Base-by-base conservation (phyloP, 2,888 invertebrate species). In the Drosophila limbata region DNA sequence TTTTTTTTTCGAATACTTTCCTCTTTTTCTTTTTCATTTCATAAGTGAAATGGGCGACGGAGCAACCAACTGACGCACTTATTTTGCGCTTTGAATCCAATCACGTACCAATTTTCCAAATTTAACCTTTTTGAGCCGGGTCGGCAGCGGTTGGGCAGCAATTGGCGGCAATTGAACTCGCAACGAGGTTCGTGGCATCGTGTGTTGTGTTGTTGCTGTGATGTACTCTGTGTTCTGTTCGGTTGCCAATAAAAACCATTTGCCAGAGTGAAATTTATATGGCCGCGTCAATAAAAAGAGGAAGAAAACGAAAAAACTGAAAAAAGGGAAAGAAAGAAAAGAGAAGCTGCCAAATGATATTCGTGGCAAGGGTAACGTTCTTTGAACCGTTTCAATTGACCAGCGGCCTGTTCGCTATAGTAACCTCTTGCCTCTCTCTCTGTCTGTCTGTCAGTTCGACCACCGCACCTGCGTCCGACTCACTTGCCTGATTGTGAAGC, bases 41-140 rank as follows among this genome's bases (percentile, higher is more conserved):
- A 77, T 86, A 84, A 84, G 87, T 86, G 77, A 79, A 84, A 66
- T 45, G 59, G 63, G 40, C 51, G 59, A 57, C 9, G 44, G 21
- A 57, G 45, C 60, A 65, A 45, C 61, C 52, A 72, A 82, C 83
- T 70, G 82, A 84, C 84, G 88, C 85, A 85, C 84, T 85, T 87
- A 85, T 87, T 85, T 85, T 77, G 83, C 85, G 88, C 84, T 85
- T 87, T 88, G 88, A 85, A 88, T 85, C 85, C 84, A 87, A 85
- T 85, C 88, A 85, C 88, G 84, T 85, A 88, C 73, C 88, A 87
- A 85, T 85, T 85, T 84, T 88, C 83, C 88, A 87, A 85, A 83
- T 81, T 87, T 85, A 83, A 85, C 85, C 84, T 83, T 87, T 85
- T 85, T 75, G 80, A 77, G 79, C 77, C 68, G 45, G 69, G 61